Evolutionary conservation across 2,113 vertebrate species (phyloP), one percentile per base, ranked within the genome.

Genomic region (Opisthocomus hoazin): DNA sequence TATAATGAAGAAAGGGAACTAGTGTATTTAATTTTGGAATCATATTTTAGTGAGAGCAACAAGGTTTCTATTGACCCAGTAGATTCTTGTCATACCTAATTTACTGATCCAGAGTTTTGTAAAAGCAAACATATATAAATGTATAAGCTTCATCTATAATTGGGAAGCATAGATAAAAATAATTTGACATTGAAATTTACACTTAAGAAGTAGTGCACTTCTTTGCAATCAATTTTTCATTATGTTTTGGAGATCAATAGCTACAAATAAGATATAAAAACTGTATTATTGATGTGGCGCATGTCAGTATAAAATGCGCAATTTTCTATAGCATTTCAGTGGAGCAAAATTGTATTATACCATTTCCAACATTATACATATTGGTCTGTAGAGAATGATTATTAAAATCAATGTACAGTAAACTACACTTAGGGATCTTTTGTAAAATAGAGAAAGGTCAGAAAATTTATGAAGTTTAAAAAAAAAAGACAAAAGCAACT

Each of bases 241-340:
- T 98, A 98, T 94, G 95, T 92, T 98, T 95, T 94, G 97, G 96
- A 97, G 94, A 98, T 98, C 98, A 97, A 98, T 98, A 98, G 86
- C 97, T 98, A 98, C 98, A 98, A 98, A 98, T 98, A 98, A 98
- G 98, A 98, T 98, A 98, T 98, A 98, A 98, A 98, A 98, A 97
- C 97, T 97, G 95, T 98, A 97, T 98, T 98, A 98, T 98, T 98
- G 98, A 98, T 98, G 97, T 97, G 97, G 97, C 90, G 97, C 80
- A 95, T 97, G 96, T 96, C 97, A 95, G 98, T 98, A 97, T 98
- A 97, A 98, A 98, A 97, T 97, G 97, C 12, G 6, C 94, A 95
- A 94, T 98, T 98, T 98, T 98, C 97, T 97, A 93, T 97, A 97
- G 87, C 93, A 91, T 97, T 98, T 98, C 94, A 96, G 92, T 81